Evolutionary conservation across 2,888 invertebrate species (phyloP), one percentile per base, ranked within the genome.

Genomic region (Stomorhina lunata): DNA sequence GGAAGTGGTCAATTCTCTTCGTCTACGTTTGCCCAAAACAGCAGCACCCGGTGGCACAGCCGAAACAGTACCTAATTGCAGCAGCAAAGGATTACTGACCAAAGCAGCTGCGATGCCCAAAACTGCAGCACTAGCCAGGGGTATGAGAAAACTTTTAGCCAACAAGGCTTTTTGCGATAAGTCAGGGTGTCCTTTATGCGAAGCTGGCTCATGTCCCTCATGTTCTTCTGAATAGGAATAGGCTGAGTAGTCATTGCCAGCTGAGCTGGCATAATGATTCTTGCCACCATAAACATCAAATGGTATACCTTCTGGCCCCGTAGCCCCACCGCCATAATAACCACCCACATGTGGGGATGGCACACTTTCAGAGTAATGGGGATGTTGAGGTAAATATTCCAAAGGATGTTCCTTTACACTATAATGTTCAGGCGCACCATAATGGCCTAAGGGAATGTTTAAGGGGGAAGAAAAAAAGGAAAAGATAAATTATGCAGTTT

Each of bases 71-170:
- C 96, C 96, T 50, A 96, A 92, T 89, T 96, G 96, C 40, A 96
- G 90, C 12, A 96, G 92, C 66, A 96, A 92, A 4, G 96, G 96
- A 91, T 96, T 96, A 85, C 93, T 93, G 69, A 95, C 95, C 77
- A 96, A 92, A 15, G 96, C 94, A 22, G 96, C 96, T 1, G 96
- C 96, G 32, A 96, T 95, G 40, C 96, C 96, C 59, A 95, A 91
- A n/a, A 96, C 92, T 0, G 96, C 96, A 53, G 96, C 93, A 22
- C 96, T 96, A 43, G 96, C 96, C 84, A 96, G 90, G 0, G 96
- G 96, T 88, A 95, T 93, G 61, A 95, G 90, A 43, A 95, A 90
- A 50, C 94, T 92, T 90, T 94, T 94, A 27, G 91, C 90, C 40
- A 91, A 83, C 17, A 90, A 85, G 45, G 88, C 88, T 71, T 91